Evolutionary conservation across 2,888 invertebrate species (phyloP).

Genomic region (Gymnosoma rotundatum): DNA sequence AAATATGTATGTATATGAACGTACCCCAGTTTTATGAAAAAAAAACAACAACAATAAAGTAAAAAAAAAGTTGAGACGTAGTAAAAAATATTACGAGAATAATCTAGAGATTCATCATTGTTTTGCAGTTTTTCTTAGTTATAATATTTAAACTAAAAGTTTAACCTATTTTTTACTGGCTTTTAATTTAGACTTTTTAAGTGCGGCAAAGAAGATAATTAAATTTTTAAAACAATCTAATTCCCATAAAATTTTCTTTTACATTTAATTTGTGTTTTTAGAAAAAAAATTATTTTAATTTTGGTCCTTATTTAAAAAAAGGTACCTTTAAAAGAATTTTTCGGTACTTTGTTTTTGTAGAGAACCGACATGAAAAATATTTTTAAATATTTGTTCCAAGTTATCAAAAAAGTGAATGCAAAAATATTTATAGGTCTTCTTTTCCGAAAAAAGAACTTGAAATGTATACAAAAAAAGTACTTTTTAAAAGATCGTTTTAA

Average conservation of each 20-base stretch:
- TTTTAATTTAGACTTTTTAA: background rate
- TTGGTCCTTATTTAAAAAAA: too few relatives aligned
- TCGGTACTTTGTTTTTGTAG: too few relatives aligned
- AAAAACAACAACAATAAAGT: constrained; percentile 13
- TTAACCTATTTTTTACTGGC: constrained; percentile 45
- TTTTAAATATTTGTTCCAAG: too few relatives aligned
- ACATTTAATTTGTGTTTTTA: background rate
- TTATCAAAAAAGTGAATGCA: too few relatives aligned
- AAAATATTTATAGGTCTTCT: too few relatives aligned
- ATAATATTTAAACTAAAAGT: constrained; percentile 38
- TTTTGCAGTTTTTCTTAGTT: constrained; percentile 25
- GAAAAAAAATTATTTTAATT: too few relatives aligned
- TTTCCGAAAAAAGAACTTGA: too few relatives aligned
- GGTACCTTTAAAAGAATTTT: too few relatives aligned
- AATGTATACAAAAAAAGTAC: background rate
- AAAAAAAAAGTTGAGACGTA: constrained; percentile 52
- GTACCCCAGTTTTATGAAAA: constrained; percentile 34
- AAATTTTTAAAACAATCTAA: background rate
- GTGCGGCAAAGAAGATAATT: background rate
- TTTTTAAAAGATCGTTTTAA: background rate
- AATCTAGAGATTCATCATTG: constrained; percentile 30
- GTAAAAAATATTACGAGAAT: constrained; percentile 52
- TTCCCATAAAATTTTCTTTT: background rate
- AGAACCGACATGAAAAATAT: too few relatives aligned
- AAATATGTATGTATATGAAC: background rate